Evolutionary conservation across 2,113 vertebrate genomes (phyloP), one percentile per base, ranked within the genome.

Genomic region (Indicator indicator): DNA sequence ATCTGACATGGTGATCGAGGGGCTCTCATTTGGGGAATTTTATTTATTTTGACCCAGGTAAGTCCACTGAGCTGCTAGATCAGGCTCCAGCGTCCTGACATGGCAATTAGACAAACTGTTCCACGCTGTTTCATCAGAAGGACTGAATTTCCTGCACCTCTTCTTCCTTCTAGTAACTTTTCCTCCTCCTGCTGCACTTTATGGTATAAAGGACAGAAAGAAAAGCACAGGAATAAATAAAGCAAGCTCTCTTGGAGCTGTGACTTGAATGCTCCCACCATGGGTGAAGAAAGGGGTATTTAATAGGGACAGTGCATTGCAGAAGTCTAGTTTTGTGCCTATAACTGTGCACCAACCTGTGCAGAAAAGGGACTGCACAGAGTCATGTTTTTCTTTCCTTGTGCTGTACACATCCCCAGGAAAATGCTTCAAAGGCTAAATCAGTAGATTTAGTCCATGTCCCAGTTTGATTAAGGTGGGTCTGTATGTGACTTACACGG

Each of bases 1-100:
- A 86, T 96, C 94, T 97, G 97, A 98, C 97, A 97, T 33, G 74
- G 92, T 42, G 83, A 97, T 96, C 73, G 64, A 93, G 92, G 90
- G 89, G 88, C 56, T 85, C 72, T 85, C 1, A 42, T 84, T 90
- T 75, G 59, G 82, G 84, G 58, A 58, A 67, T 88, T 93, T 75
- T 95, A 40, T 95, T 96, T 87, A 32, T 81, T 90, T 73, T 75
- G 70, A 95, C 50, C 75, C 50, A 69, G 64, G 44, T 75, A 95
- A 96, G 69, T 78, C 77, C 13, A 30, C 90, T 42, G 56, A 89
- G 64, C 68, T 89, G 60, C 89, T 89, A 26, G 1, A 32, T 70
- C 69, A 70, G 77, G 82, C 64, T 75, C 55, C 90, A 81, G 28
- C 70, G 68, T 86, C 82, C 72, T 87, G 55, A 58, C 14, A 3